Base-by-base conservation (phyloP, 2,797 vertebrate species). In the Salmo trutta region DNA sequence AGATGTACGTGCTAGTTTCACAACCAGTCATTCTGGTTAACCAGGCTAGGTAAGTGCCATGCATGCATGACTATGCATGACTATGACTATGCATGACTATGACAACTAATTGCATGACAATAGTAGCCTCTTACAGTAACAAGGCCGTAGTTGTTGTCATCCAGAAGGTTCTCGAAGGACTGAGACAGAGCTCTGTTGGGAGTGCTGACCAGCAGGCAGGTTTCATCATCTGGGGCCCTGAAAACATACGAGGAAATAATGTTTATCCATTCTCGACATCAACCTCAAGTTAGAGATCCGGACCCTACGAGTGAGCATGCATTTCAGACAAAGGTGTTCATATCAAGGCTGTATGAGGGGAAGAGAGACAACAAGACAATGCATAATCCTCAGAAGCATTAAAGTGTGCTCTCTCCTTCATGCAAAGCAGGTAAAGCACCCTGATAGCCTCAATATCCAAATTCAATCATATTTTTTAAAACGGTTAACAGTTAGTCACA, bases 131-230 rank as follows among this genome's bases (percentile, higher is more conserved):
- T 85, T 93, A 97, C 97, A 73, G 97, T 93, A 72, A 97, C 89
- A 69, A 97, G 92, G 82, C 95, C 95, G 83, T 94, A 97, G 74
- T 94, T 95, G 84, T 97, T 91, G 86, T 98, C 98, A 74, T 98
- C 98, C 84, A 97, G 93, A 77, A 99, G 96, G 90, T 98, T 98
- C 94, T 98, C 98, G 83, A 99, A 99, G 84, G 98, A 98, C 88
- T 98, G 97, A 69, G 96, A 97, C 88, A 97, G 93, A 87, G 95
- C 94, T 86, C 95, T 96, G 93, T 92, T 97, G 10, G 95, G 95
- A 67, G 92, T 91, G 87, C 94, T 95, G 88, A 98, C 96, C 86
- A 96, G 82, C 77, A 98, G 94, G 88, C 93, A 85, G 15, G 89
- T 90, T 69, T 93, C 91, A 82, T 98, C 96, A 68, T 94, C 93